phyloP scores from a whole-genome alignment of 2,888 invertebrate genomes.

The Deroplatys truncata region DNA sequence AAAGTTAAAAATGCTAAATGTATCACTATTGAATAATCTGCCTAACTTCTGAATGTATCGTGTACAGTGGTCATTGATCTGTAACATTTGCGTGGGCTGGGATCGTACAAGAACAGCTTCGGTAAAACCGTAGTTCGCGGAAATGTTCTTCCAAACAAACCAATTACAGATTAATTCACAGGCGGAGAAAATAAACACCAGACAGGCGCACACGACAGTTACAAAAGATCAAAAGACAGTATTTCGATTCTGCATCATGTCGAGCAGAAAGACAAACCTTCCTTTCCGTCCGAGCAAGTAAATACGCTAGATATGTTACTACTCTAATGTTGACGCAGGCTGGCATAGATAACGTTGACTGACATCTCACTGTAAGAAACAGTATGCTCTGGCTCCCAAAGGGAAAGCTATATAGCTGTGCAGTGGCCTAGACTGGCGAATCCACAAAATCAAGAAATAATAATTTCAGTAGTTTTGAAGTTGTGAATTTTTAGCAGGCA shows the following conservation, averaged over 20 bases:
- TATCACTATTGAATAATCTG: too few relatives aligned
- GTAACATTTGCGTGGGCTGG: too few relatives aligned
- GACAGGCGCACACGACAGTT: not conserved
- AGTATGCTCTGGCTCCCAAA: too few relatives aligned
- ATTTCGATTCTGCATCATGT: not conserved
- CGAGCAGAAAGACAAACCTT: not conserved
- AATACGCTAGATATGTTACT: not conserved
- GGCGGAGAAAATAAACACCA: not conserved
- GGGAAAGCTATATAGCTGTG: too few relatives aligned
- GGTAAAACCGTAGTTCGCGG: not conserved
- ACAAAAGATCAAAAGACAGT: not conserved
- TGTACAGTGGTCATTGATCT: too few relatives aligned
- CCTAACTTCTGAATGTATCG: too few relatives aligned
- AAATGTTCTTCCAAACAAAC: not conserved
- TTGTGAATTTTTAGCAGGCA: too few relatives aligned
- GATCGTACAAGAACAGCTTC: not conserved
- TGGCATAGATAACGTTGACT: not conserved
- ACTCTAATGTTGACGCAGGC: not conserved
- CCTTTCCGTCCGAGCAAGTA: not conserved
- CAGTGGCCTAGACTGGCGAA: too few relatives aligned
- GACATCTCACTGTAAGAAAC: not conserved
- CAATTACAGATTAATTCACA: not conserved
- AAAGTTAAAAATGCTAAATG: too few relatives aligned
- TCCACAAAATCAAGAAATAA: too few relatives aligned
- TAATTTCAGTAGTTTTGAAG: too few relatives aligned